Base-by-base conservation (phyloP, 2,797 vertebrate species). In the Gymnodraco acuticeps region DNA sequence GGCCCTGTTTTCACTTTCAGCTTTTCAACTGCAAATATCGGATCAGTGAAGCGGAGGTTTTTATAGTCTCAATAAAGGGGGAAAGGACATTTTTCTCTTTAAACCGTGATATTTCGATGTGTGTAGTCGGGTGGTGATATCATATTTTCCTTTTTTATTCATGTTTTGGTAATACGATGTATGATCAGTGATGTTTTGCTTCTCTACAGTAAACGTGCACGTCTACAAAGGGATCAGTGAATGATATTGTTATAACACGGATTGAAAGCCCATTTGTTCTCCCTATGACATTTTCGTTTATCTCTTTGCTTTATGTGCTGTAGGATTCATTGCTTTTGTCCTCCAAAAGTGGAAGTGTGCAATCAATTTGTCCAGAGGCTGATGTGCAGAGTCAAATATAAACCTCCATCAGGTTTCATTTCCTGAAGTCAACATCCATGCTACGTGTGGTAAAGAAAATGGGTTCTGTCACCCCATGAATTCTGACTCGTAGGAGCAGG, bases 361-460 rank as follows among this genome's bases (percentile, higher is more conserved):
- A 60, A 53, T 78, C 51, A 77, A 15, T 73, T 67, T 73, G 60
- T 75, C 73, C 14, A 19, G 45, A 4, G 17, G 27, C 47, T 55
- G 48, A 80, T 75, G 70, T 64, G 38, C 53, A n/a, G 63, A 45
- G 10, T 33, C 10, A 75, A 68, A 33, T 64, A n/a, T 59, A 43
- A 47, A 38, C 54, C 58, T 63, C 51, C 46, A 38, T 54, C 63
- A 42, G 19, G 19, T 64, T 55, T 75, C 47, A 47, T 75, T 75
- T 84, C 69, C 66, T 45, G 38, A 7, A 52, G 58, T 38, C 71
- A 38, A 62, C 58, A 47, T 68, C 20, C 58, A 50, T 62, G 72
- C 69, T 20, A 20, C 79, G 75, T 84, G 41, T 74, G 33, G 42
- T 60, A 38, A 63, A 80, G 73, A 66, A 65, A 79, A 82, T 72